A percentile compares a stretch with the other conserved stretches of the same genome.
Conservation (phyloP, 2,113 vertebrate species). For the Carlito syrichta region DNA sequence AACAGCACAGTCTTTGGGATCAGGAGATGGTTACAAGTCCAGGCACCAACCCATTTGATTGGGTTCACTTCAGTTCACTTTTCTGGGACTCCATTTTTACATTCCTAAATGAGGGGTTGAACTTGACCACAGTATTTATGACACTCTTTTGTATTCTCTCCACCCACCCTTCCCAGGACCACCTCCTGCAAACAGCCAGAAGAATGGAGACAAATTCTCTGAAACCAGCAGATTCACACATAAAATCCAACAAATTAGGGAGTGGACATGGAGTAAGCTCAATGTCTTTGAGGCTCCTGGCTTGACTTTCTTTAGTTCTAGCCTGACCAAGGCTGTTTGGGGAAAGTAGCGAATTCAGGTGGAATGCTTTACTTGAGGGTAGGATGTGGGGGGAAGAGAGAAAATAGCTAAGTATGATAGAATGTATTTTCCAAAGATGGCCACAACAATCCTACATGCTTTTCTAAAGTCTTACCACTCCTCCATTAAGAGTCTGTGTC, state of each 20-base stretch:
- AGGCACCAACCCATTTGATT: not conserved
- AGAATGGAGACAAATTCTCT: not conserved
- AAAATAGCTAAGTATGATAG: not conserved
- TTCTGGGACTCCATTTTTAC: not conserved
- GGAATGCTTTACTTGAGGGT: not conserved
- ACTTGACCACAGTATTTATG: not conserved
- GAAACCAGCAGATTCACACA: not conserved
- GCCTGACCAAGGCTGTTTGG: not conserved
- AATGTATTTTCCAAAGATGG: not conserved
- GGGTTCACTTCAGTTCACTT: not conserved
- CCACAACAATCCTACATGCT: not conserved
- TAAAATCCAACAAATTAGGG: not conserved
- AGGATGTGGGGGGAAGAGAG: too few species aligned
- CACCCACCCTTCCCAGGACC: not conserved
- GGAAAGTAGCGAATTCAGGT: not conserved
- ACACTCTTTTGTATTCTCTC: not conserved
- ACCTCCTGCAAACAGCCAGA: not conserved
- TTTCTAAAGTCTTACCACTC: not conserved
- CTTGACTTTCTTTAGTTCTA: not conserved
- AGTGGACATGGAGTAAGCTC: not conserved
- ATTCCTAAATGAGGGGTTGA: not conserved
- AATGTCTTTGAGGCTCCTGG: not conserved
- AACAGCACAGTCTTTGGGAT: not conserved
- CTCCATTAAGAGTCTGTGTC: not conserved
- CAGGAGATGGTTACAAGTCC: not conserved